A percentile compares a stretch with the other conserved stretches of the same genome.
Evolutionary conservation across 2,888 invertebrate species (phyloP).

Genomic region (Sarcophaga rosellei): DNA sequence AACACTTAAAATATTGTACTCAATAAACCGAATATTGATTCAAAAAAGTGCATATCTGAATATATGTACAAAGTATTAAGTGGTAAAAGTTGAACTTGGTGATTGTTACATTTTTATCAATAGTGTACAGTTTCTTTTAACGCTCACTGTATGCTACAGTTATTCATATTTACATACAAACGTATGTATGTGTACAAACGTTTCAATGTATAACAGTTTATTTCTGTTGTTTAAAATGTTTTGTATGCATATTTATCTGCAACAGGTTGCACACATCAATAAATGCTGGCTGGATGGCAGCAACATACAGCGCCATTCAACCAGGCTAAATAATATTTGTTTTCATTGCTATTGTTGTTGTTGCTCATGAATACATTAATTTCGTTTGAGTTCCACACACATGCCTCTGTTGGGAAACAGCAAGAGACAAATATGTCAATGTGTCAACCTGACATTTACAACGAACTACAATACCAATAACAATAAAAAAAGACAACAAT

Average conservation of each 20-base stretch:
- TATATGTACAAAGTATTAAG: too few relatives aligned
- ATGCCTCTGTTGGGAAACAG: conserved; percentile 32
- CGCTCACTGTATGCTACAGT: too few relatives aligned
- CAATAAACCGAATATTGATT: too few relatives aligned
- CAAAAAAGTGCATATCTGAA: too few relatives aligned
- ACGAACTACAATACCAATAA: conserved; percentile 17
- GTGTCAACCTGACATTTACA: conserved; percentile 61
- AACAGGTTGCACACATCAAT: conserved; percentile 51
- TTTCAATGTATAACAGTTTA: neutral
- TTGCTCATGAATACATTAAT: conserved; percentile 36
- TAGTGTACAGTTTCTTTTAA: too few relatives aligned
- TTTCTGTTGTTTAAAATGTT: neutral
- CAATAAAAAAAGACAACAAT: neutral
- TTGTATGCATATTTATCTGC: conserved; percentile 36
- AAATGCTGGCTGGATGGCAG: neutral
- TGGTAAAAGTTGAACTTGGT: too few relatives aligned
- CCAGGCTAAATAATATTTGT: neutral
- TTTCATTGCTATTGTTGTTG: neutral
- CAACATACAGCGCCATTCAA: neutral
- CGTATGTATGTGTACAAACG: too few relatives aligned
- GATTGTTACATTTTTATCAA: too few relatives aligned
- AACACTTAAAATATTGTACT: too few relatives aligned
- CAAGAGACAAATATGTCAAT: conserved; percentile 51
- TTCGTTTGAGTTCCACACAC: neutral
- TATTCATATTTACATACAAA: too few relatives aligned